Percentiles rank a stretch among this genome's conserved stretches.
These are phyloP conservation scores for Verasper variegatus DNA, from an alignment of 2,113 vertebrate species.

Conservation along the genomic window DNA sequence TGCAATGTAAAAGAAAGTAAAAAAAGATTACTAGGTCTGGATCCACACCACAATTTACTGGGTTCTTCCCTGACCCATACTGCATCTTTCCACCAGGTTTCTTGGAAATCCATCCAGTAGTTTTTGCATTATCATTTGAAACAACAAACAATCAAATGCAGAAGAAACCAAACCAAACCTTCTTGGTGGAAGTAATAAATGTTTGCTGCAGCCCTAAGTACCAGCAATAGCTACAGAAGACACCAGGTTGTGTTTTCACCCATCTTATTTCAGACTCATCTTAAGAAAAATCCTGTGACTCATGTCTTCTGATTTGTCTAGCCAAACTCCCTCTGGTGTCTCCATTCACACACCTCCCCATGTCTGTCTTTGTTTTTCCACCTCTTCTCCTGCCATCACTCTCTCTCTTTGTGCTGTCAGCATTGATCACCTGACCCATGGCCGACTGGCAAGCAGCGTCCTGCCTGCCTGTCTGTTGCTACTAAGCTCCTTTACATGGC, in stretches of 20 bases:
- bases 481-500: slow-evolving; percentile 83
- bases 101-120: not conserved
- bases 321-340: not conserved
- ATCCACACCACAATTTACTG: too few species aligned
- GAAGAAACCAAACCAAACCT: too few species aligned
- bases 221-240: not conserved
- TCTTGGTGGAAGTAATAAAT: too few species aligned
- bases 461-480: slow-evolving; percentile 59
- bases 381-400: slow-evolving; percentile 16
- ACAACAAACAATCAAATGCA: too few species aligned
- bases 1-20: too few species aligned
- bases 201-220: too few species aligned
- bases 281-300: slow-evolving; percentile 13
- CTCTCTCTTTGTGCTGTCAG: slow-evolving; percentile 8
- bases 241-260: not conserved
- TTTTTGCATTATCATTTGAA: too few species aligned
- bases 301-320: not conserved
- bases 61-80: too few species aligned
- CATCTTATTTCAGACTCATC: slow-evolving; percentile 15
- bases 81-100: too few species aligned
- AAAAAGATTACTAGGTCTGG: too few species aligned
- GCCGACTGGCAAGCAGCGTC: slow-evolving; percentile 57
- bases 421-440: slow-evolving; percentile 69
- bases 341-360: not conserved
- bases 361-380: slow-evolving; percentile 30